These are phyloP conservation scores for Aphis gossypii DNA, from an alignment of 1,140 invertebrate genomes.

Conservation along the genomic window DNA sequence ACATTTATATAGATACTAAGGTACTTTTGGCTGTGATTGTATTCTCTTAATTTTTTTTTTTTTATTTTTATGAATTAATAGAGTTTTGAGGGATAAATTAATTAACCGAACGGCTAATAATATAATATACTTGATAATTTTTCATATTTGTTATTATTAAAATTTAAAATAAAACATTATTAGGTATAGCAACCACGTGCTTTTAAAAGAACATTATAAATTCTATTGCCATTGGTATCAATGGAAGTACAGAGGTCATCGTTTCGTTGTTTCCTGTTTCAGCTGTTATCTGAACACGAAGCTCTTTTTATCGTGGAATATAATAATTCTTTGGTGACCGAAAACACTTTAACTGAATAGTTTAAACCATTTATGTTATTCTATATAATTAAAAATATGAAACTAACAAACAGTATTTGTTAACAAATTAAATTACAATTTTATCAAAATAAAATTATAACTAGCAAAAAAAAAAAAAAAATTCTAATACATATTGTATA, in stretches of 20 bases:
- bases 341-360: background rate
- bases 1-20: background rate
- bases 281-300: conserved; percentile 24
- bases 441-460: background rate
- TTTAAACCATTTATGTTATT: background rate
- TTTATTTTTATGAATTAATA: background rate
- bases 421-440: background rate
- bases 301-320: background rate
- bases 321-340: background rate
- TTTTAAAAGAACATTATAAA: background rate
- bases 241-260: conserved; percentile 42
- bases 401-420: too few relatives aligned
- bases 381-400: background rate
- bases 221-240: conserved; percentile 21
- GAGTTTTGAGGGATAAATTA: background rate
- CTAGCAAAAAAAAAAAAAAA: background rate
- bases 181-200: background rate
- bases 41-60: background rate
- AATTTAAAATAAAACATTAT: background rate
- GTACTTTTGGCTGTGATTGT: background rate
- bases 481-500: background rate
- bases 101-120: background rate
- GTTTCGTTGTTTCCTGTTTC: conserved; percentile 44
- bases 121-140: background rate
- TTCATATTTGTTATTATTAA: background rate